A percentile compares a stretch with the other conserved stretches of the same genome.
Conservation (phyloP, 2,888 invertebrate species). For the Xestia c-nigrum region DNA sequence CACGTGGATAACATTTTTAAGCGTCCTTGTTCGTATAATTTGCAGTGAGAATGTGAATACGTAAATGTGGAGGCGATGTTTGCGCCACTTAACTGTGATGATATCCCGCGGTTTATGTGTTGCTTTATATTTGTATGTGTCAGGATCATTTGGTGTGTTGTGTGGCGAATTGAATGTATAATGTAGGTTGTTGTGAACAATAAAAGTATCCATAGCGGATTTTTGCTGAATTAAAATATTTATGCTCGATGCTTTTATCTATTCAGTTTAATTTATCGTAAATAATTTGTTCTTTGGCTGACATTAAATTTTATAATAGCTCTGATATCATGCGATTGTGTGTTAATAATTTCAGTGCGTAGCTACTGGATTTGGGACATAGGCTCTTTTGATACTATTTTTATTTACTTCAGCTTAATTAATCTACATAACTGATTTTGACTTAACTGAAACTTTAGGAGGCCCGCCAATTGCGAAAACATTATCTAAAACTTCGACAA, state of each 20-base stretch:
- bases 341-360: background rate
- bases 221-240: background rate
- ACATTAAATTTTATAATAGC: background rate
- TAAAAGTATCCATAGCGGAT: background rate
- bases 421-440: background rate
- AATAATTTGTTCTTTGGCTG: background rate
- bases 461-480: background rate
- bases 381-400: background rate
- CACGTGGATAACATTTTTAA: background rate
- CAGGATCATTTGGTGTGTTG: background rate
- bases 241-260: background rate
- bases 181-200: background rate
- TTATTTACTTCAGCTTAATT: background rate
- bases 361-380: background rate
- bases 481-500: background rate
- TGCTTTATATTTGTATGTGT: conserved; percentile 2
- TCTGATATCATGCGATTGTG: background rate
- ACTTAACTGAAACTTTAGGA: background rate
- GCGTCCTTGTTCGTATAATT: conserved; percentile 15
- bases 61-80: conserved; percentile 1
- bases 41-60: conserved; percentile 22
- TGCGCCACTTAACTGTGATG: conserved; percentile 19
- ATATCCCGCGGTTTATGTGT: conserved; percentile 11
- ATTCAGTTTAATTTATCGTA: background rate
- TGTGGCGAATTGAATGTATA: conserved; percentile 2